Conservation (phyloP, 2,113 vertebrate species). For the Spilogale gracilis region DNA sequence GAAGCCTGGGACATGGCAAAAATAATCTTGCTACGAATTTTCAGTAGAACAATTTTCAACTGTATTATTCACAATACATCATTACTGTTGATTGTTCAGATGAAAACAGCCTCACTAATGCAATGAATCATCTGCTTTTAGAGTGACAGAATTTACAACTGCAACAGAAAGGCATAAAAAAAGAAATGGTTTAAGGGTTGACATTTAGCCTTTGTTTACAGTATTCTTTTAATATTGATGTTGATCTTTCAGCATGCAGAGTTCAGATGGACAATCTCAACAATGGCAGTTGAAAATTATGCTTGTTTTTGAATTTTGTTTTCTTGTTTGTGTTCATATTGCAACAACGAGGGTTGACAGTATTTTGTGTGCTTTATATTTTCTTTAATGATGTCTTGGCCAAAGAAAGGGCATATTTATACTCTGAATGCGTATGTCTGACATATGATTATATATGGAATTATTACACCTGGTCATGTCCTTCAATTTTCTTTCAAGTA, state of each 20-base stretch:
- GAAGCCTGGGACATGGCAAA: neutral
- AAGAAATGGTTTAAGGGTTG: conserved; percentile 47
- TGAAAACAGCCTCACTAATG: conserved; percentile 75
- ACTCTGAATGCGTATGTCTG: neutral
- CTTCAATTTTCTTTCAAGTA: conserved; percentile 36
- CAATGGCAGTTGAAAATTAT: conserved; percentile 41
- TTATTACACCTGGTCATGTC: neutral
- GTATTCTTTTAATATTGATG: conserved; percentile 31
- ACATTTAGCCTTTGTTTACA: conserved; percentile 67
- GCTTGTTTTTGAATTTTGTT: neutral
- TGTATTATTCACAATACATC: conserved; percentile 78
- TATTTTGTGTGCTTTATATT: conserved; percentile 49
- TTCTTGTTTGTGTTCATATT: conserved; percentile 38
- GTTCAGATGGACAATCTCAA: conserved; percentile 10
- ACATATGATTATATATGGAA: neutral
- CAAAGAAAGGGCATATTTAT: neutral
- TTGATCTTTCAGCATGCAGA: neutral
- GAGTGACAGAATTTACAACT: conserved; percentile 68
- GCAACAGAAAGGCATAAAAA: conserved; percentile 55
- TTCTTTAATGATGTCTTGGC: conserved; percentile 54
- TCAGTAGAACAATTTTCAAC: conserved; percentile 73
- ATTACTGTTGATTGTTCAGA: conserved; percentile 80
- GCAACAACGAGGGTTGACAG: neutral
- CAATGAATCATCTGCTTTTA: conserved; percentile 74
- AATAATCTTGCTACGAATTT: conserved; percentile 69